Evolutionary conservation across 1,140 invertebrate genomes (phyloP).

Genomic region (Hylaeus anthracinus): DNA sequence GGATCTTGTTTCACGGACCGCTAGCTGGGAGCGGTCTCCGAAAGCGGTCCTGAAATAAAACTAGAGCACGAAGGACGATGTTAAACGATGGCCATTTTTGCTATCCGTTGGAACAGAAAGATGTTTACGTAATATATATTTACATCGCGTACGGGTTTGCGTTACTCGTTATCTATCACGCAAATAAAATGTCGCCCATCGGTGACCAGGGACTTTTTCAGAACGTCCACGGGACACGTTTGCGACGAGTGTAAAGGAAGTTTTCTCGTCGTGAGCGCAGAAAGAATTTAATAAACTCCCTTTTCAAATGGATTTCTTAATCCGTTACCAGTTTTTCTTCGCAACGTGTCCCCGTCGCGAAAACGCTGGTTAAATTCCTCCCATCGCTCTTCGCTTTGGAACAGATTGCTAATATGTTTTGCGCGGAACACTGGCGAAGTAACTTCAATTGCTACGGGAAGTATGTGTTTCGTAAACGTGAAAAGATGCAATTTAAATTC

Average conservation of each 20-base stretch:
- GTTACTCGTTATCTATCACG: too few species aligned
- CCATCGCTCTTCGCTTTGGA: not conserved
- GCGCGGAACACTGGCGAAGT: not conserved
- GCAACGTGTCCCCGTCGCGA: not conserved
- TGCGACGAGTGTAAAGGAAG: not conserved
- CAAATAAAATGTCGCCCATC: too few species aligned
- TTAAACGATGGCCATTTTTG: not conserved
- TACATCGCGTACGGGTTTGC: too few species aligned
- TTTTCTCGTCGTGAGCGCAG: not conserved
- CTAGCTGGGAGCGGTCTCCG: not conserved
- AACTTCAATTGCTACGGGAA: not conserved
- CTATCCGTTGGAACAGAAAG: not conserved
- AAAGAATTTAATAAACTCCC: constrained; percentile 19
- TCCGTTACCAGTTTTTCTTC: not conserved
- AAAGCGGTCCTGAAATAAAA: not conserved
- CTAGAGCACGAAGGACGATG: too few species aligned
- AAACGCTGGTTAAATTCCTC: not conserved
- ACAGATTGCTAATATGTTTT: not conserved
- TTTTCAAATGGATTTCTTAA: not conserved
- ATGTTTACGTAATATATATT: too few species aligned
- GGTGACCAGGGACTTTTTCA: not conserved
- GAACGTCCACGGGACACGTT: not conserved
- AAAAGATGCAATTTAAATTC: not conserved
- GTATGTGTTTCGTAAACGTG: not conserved
- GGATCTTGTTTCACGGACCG: not conserved